A percentile compares a stretch with the other conserved stretches of the same genome.
phyloP scores from a whole-genome alignment of 92 coral and sea anemone species.

The Porites divaricata region DNA sequence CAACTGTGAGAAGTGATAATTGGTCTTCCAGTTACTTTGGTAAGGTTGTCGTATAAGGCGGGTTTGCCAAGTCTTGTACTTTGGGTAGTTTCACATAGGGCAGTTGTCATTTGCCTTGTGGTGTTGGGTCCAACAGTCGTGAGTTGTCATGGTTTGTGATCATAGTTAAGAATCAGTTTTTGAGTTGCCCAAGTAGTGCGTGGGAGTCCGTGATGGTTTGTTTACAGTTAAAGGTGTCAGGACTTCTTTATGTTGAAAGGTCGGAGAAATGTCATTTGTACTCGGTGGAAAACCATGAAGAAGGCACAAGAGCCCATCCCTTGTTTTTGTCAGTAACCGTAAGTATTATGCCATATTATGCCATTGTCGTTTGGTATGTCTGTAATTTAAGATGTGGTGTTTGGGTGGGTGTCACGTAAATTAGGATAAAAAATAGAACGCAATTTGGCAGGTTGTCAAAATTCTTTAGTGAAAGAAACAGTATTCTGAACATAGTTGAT shows the following conservation, averaged over 20 bases:
- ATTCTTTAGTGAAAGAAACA: background rate
- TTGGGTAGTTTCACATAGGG: too few species aligned
- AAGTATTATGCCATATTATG: background rate
- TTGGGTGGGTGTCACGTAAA: background rate
- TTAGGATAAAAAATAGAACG: background rate
- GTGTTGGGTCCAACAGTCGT: too few species aligned
- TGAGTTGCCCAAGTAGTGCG: too few species aligned
- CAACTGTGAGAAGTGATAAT: too few species aligned
- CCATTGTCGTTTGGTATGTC: background rate
- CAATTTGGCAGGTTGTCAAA: background rate
- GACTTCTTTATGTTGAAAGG: background rate
- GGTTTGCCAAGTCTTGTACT: too few species aligned
- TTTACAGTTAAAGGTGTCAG: conserved; percentile 1
- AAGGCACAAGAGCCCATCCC: background rate
- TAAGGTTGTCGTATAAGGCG: too few species aligned
- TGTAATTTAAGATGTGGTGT: background rate
- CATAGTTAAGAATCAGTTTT: too few species aligned
- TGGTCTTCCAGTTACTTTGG: too few species aligned
- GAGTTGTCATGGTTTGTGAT: too few species aligned
- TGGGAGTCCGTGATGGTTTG: too few species aligned
- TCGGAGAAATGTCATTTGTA: conserved; percentile 18
- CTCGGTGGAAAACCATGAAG: background rate
- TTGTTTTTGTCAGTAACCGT: conserved; percentile 19
- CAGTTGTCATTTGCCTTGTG: too few species aligned
- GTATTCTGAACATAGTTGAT: too few species aligned